Percentiles rank a stretch among this genome's conserved stretches.
These are phyloP conservation scores for Thymelicus sylvestris DNA, from an alignment of 2,888 invertebrate species.

Conservation along the genomic window DNA sequence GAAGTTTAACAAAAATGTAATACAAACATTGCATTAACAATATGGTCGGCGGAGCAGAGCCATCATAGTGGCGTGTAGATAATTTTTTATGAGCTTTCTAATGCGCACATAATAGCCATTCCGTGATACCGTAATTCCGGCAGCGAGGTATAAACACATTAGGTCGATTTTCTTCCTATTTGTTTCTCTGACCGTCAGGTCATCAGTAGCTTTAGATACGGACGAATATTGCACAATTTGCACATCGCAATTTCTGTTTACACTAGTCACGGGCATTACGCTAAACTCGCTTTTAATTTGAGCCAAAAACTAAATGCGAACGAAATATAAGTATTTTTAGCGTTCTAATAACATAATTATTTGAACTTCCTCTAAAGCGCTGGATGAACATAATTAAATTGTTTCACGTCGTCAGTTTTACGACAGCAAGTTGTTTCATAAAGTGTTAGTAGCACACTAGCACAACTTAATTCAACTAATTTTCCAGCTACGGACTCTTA, in stretches of 20 bases:
- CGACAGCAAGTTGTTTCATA: not conserved
- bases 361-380: not conserved
- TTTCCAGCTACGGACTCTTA: too few species aligned
- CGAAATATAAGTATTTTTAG: too few species aligned
- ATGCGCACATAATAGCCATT: conserved; percentile 35
- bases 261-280: too few species aligned
- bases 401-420: not conserved
- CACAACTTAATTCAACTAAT: too few species aligned
- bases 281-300: too few species aligned
- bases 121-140: conserved; percentile 35
- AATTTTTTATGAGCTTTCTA: conserved; percentile 32
- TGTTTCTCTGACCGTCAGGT: conserved; percentile 29
- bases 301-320: not conserved
- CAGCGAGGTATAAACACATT: conserved; percentile 30
- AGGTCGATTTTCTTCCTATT: conserved; percentile 28
- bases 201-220: conserved; percentile 29
- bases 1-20: not conserved
- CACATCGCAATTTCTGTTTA: not conserved
- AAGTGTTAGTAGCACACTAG: not conserved
- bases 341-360: not conserved
- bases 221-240: conserved; percentile 14
- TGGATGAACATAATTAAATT: not conserved
- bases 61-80: conserved; percentile 23
- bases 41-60: conserved; percentile 3
- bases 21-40: not conserved